These are phyloP conservation scores for Epinephelus awoara DNA, from an alignment of 2,797 vertebrate genomes.

Conservation along the genomic window DNA sequence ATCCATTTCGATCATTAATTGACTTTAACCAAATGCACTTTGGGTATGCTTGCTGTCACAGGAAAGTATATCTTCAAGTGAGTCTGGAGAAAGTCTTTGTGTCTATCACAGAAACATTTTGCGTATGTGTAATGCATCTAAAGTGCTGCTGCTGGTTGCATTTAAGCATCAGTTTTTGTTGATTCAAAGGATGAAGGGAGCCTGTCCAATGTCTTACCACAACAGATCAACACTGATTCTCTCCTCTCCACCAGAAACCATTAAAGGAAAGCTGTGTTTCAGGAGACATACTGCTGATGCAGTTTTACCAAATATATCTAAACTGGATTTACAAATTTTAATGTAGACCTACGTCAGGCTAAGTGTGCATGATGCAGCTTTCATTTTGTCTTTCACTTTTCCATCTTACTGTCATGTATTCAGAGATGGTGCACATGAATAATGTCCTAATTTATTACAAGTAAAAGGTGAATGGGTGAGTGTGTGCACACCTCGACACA, in stretches of 20 bases:
- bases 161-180: not conserved
- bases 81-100: not conserved
- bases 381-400: no score
- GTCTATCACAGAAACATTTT: not conserved
- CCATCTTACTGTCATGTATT: no score
- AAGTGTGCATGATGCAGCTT: not conserved
- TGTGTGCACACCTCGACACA: slow-evolving; percentile 93
- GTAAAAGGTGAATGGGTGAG: not conserved
- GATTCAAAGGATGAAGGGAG: not conserved
- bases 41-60: not conserved
- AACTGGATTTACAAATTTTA: not conserved
- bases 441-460: accelerated
- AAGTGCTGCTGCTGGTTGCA: slow-evolving; percentile 3
- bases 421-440: not conserved
- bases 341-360: not conserved
- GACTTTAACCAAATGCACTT: not conserved
- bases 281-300: not conserved
- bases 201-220: not conserved
- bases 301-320: not conserved
- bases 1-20: not conserved
- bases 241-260: not conserved
- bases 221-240: not conserved
- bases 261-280: not conserved
- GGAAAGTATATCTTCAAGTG: not conserved
- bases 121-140: not conserved